phyloP scores from a whole-genome alignment of 2,888 invertebrate species.

The Drosophila setosimentum region DNA sequence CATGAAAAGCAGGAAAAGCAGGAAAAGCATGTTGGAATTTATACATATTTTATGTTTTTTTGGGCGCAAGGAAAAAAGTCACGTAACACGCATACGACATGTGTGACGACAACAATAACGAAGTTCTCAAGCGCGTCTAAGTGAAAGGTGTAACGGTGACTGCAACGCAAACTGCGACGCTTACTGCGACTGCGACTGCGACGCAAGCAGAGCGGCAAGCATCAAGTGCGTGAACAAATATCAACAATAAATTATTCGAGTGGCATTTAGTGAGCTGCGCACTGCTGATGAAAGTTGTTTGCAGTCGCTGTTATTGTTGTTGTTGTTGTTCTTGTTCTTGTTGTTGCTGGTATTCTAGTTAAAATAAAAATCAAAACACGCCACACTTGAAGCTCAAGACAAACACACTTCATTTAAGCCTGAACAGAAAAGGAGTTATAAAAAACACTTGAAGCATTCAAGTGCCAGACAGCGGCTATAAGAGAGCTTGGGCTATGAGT shows the following conservation, averaged over 20 bases:
- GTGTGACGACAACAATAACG: constrained; percentile 62
- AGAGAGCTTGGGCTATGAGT: constrained; percentile 28
- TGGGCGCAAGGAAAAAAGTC: constrained; percentile 45
- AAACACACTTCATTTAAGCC: constrained; percentile 75
- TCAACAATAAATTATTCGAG: constrained; percentile 64
- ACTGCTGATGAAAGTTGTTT: constrained; percentile 51
- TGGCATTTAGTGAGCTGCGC: constrained; percentile 44
- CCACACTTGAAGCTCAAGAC: constrained; percentile 78
- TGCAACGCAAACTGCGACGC: constrained; percentile 11
- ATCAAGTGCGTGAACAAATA: constrained; percentile 74
- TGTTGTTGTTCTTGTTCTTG: constrained; percentile 1
- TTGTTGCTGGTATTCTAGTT: constrained; percentile 47
- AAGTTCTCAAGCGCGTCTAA: constrained; percentile 47
- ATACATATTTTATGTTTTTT: constrained; percentile 80
- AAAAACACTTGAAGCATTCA: constrained; percentile 72
- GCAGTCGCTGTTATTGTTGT: constrained; percentile 29
- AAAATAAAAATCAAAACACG: constrained; percentile 76
- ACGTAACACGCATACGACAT: constrained; percentile 75
- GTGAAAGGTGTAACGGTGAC: constrained; percentile 59
- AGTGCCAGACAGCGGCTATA: constrained; percentile 64
- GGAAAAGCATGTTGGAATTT: constrained; percentile 69
- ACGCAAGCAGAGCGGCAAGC: constrained; percentile 3
- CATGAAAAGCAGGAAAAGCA: not conserved
- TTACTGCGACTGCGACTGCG: constrained; percentile 13
- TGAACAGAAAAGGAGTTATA: constrained; percentile 67